Evolutionary conservation across 2,888 invertebrate species (phyloP), one percentile per base, ranked within the genome.

Genomic region (Acanthococcus lagerstroemiae): DNA sequence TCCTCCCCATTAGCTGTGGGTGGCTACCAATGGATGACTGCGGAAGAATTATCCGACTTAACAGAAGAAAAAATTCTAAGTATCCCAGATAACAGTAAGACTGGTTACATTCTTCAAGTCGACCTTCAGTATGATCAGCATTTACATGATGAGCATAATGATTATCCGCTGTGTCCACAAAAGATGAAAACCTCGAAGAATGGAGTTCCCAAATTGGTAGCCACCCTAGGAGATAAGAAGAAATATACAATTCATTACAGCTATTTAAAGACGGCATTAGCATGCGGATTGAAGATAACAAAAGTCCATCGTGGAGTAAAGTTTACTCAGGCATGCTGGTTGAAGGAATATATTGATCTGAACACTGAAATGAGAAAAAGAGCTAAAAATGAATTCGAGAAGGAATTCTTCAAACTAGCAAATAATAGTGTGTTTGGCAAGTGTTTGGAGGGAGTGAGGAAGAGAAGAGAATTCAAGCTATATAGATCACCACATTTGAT

Each of bases 401-500:
- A 75, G 72, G 21, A 21, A 9, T 50, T 50, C 50, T 50, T 50
- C 21, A 50, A 54, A 54, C 21, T 54, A 54, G 24, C 24, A 24
- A 54, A 54, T 54, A 54, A 54, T 54, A 22, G 22, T 54, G 54
- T 54, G 19, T 54, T 54, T 54, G 54, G 54, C 12, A 54, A 24
- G 24, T 22, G 12, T 68, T 74, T 73, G 0, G 73, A 75, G 71
- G 74, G 74, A 12, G 27, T 27, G 22, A 15, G 56, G 19, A 45
- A 44, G 22, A 12, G n/a, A 12, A 69, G 74, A 74, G 67, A 71
- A 74, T 12, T 70, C 25, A 37, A 61, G 55, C 90, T 90, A 74
- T 86, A 84, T 58, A 90, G 12, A 24, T 21, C 19, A 54, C 22
- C 22, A 22, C 19, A 54, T 15, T 22, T 22, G 24, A 22, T 22